phyloP scores from a whole-genome alignment of 2,797 vertebrate species.

The Acanthopagrus latus region DNA sequence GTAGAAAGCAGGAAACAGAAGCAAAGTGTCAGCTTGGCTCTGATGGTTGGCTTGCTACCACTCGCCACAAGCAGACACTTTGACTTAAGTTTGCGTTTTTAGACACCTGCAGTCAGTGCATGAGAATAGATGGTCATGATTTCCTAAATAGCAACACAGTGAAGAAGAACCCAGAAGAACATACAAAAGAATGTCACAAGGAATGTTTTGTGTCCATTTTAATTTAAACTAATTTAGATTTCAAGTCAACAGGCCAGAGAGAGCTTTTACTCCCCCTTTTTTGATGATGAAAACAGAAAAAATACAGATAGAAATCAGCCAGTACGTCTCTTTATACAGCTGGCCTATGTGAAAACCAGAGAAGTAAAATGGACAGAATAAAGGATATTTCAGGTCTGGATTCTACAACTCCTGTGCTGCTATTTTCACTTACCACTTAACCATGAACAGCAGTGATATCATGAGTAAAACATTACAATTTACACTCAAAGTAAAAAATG shows the following conservation, averaged over 20 bases:
- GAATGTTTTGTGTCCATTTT: not conserved
- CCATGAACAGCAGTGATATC: slow-evolving; percentile 61
- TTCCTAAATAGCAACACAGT: slow-evolving; percentile 50
- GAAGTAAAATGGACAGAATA: not conserved
- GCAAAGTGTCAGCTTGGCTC: slow-evolving; percentile 59
- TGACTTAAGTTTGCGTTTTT: slow-evolving; percentile 19
- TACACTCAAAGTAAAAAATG: slow-evolving; percentile 18
- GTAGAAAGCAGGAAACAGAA: slow-evolving; percentile 69
- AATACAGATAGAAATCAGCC: not conserved
- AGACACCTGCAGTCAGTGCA: slow-evolving; percentile 39
- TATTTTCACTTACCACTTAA: slow-evolving; percentile 70
- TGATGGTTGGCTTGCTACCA: slow-evolving; percentile 21
- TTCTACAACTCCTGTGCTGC: slow-evolving; percentile 46
- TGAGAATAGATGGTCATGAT: slow-evolving; percentile 44
- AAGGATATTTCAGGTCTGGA: not conserved
- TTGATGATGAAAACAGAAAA: not conserved
- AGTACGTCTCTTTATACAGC: not conserved
- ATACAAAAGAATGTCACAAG: not conserved
- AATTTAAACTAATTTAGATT: not conserved
- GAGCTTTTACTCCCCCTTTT: not conserved
- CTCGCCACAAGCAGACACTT: slow-evolving; percentile 52
- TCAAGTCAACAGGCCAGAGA: slow-evolving; percentile 5
- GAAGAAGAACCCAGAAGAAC: slow-evolving; percentile 32
- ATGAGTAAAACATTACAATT: slow-evolving; percentile 48
- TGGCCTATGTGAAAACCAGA: not conserved